Base-by-base conservation (phyloP, 2,797 vertebrate genomes). In the Oreortyx pictus region DNA sequence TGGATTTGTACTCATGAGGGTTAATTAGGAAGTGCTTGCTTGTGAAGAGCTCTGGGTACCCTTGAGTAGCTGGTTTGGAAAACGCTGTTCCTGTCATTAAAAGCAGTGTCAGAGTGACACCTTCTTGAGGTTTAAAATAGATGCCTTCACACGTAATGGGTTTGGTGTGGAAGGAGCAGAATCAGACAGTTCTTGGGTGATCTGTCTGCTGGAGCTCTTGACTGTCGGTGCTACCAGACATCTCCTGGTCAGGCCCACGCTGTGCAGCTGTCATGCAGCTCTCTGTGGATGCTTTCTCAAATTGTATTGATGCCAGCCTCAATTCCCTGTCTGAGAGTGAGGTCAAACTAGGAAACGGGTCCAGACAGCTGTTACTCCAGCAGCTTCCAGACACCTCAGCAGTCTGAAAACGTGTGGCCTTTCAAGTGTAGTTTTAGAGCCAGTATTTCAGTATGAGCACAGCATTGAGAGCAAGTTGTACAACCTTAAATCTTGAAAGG, bases 141-240 rank as follows among this genome's bases (percentile, higher is more conserved):
- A 1, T 52, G 39, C 41, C 1, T 0, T 73, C 66, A 8, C 6
- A 66, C 49, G 31, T 1, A 0, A 43, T 43, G 47, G 14, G 2
- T 37, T 59, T 90, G 54, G 15, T 23, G 9, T 50, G 50, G 41
- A 75, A 3, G 72, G 5, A 15, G 18, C 11, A 31, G 19, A 4
- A 33, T 23, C 0, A 0, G 29, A 54, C 18, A 33, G 12, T n/a
- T 14, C 5, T 61, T 37, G 46, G 46, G n/a, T 52, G 59, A 71
- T 33, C 72, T 3, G 22, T 41, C 50, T 84, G 46, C 62, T 71
- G 24, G 23, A 56, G 17, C 39, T 88, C 44, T 24, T 67, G 54
- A 14, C 78, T 1, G 0, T 43, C 33, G 25, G 7, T 46, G 39
- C 65, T 49, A 15, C 43, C 44, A 35, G 39, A 10, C 9, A 2